These are phyloP conservation scores for Drosophila flavopinicola DNA, from an alignment of 2,888 invertebrate species.

Conservation along the genomic window DNA sequence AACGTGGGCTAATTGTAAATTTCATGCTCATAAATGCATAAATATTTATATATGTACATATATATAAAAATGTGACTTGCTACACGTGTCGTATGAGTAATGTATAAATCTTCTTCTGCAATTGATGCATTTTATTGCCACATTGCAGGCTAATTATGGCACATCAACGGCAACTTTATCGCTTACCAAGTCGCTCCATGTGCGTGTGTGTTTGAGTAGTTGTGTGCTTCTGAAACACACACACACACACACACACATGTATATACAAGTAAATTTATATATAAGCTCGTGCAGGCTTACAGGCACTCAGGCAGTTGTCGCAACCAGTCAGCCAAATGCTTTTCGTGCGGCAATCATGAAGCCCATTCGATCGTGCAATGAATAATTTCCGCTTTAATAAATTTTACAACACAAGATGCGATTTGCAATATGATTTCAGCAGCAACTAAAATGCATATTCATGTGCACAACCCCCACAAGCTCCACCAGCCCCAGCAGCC, in stretches of 20 bases:
- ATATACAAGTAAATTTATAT: too few species aligned
- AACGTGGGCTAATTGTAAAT: conserved; percentile 16
- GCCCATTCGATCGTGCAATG: conserved; percentile 79
- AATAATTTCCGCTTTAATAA: conserved; percentile 81
- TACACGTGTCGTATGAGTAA: conserved; percentile 51
- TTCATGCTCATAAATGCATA: conserved; percentile 17
- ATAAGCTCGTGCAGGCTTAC: too few species aligned
- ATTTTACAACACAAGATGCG: conserved; percentile 73
- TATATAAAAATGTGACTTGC: background rate
- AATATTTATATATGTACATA: background rate
- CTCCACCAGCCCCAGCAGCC: background rate
- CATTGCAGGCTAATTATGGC: conserved; percentile 65
- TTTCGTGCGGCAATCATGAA: conserved; percentile 64
- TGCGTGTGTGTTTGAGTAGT: conserved; percentile 2
- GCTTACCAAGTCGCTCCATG: conserved; percentile 19
- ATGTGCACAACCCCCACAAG: conserved; percentile 5
- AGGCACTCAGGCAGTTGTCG: conserved; percentile 8
- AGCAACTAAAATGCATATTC: conserved; percentile 18
- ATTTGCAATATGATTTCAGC: conserved; percentile 66
- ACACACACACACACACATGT: background rate
- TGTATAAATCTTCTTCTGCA: conserved; percentile 36
- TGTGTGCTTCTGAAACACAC: conserved; percentile 12
- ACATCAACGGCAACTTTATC: conserved; percentile 56
- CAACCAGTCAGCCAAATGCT: conserved; percentile 5
- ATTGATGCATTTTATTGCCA: conserved; percentile 45